Evolutionary conservation across 2,113 vertebrate genomes (phyloP).

Genomic region (Cottus gobio): DNA sequence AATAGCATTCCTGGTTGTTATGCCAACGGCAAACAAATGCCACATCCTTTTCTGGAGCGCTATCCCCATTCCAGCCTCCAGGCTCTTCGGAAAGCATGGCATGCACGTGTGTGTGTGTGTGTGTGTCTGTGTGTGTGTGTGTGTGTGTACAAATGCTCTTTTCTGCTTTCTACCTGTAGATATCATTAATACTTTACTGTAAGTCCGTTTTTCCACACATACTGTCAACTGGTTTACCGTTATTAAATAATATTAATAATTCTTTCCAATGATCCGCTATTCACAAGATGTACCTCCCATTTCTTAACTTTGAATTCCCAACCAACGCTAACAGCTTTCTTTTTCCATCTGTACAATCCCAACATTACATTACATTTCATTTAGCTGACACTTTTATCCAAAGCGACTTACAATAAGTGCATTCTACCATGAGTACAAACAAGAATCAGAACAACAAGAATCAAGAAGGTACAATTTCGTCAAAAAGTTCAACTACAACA

Average conservation of each 20-base stretch:
- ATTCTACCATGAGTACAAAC: no score
- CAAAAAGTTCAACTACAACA: no score
- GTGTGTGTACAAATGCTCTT: not conserved
- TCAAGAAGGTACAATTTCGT: no score
- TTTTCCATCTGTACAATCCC: not conserved
- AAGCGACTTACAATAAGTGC: no score
- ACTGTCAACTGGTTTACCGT: not conserved
- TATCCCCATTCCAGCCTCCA: not conserved
- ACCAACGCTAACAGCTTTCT: not conserved
- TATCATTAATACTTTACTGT: not conserved
- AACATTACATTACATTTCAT: no score
- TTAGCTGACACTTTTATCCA: no score
- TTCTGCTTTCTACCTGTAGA: not conserved
- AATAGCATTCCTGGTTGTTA: conserved; percentile 42
- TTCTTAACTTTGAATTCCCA: not conserved
- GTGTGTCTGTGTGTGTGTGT: not conserved
- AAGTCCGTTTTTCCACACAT: not conserved
- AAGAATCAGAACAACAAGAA: no score
- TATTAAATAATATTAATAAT: no score
- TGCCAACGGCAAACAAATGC: conserved; percentile 35
- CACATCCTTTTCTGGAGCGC: not conserved
- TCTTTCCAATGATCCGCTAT: not conserved
- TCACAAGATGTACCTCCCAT: not conserved
- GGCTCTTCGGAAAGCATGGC: conserved; percentile 23
- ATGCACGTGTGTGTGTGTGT: not conserved